Conservation (phyloP, 1,140 invertebrate species). For the Micrasema longulum region DNA sequence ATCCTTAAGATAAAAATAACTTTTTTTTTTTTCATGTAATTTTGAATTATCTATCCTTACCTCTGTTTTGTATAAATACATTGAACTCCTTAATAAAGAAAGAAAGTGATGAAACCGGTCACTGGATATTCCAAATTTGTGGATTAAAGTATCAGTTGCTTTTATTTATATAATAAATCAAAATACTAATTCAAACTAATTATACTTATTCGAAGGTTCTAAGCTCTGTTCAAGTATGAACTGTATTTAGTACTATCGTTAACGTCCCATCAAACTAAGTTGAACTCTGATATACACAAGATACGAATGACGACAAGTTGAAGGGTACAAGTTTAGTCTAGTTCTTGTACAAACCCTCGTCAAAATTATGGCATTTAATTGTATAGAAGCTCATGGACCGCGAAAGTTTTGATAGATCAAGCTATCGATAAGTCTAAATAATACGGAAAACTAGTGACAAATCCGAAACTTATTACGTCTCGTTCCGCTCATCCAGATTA, state of each 20-base stretch:
- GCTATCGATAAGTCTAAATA: slow-evolving; percentile 7
- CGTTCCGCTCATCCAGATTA: no score
- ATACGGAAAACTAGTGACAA: background rate
- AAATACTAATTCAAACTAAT: no score
- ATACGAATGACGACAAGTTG: background rate
- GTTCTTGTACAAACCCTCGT: slow-evolving; percentile 8
- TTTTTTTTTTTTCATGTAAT: no score
- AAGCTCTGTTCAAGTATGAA: no score
- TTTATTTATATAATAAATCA: no score
- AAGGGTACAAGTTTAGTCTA: background rate
- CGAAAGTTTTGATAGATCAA: background rate
- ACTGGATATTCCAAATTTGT: no score
- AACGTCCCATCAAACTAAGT: slow-evolving; percentile 33
- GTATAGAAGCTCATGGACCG: background rate
- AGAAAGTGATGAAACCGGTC: no score
- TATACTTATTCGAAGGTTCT: background rate
- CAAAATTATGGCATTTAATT: background rate
- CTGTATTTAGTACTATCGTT: slow-evolving; percentile 13
- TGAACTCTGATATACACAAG: slow-evolving; percentile 8
- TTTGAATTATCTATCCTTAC: no score
- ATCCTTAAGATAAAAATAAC: no score
- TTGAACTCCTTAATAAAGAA: no score
- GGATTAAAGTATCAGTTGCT: no score
- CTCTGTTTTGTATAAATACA: no score
- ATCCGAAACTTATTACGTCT: background rate